These are phyloP conservation scores for Potorous gilbertii DNA, from an alignment of 2,797 vertebrate species.

Conservation along the genomic window DNA sequence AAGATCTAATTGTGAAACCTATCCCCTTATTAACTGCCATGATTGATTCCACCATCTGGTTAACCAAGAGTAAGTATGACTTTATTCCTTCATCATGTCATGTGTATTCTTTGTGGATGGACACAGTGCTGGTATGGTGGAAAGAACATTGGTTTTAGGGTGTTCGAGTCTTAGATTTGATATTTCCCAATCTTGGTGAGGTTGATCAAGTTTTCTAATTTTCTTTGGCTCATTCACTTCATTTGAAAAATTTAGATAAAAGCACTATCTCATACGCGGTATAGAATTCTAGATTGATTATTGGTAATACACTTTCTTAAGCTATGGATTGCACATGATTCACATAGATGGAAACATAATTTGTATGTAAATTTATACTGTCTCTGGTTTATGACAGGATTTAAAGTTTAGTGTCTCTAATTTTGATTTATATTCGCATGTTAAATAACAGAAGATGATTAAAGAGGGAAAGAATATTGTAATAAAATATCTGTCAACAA, in stretches of 20 bases:
- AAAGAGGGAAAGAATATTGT: neutral
- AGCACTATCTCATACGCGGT: neutral
- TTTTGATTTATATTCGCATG: neutral
- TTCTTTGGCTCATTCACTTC: neutral
- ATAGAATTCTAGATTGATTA: neutral
- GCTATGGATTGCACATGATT: neutral
- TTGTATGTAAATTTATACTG: neutral
- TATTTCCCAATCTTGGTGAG: neutral
- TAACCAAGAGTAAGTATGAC: neutral
- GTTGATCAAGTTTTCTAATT: neutral
- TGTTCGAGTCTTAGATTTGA: neutral
- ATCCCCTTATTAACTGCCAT: neutral
- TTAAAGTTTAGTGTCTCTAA: slow-evolving; percentile 3
- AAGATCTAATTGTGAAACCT: neutral
- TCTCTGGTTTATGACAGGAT: neutral
- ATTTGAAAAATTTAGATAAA: neutral
- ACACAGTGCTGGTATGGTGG: neutral
- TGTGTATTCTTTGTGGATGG: neutral
- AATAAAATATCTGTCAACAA: neutral
- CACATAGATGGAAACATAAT: neutral
- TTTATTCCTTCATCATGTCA: neutral
- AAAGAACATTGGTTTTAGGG: neutral
- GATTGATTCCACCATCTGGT: neutral
- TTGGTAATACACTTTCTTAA: neutral
- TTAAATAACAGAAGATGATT: neutral